Conservation (phyloP, 2,888 invertebrate species). For the Pilophorus perplexus region DNA sequence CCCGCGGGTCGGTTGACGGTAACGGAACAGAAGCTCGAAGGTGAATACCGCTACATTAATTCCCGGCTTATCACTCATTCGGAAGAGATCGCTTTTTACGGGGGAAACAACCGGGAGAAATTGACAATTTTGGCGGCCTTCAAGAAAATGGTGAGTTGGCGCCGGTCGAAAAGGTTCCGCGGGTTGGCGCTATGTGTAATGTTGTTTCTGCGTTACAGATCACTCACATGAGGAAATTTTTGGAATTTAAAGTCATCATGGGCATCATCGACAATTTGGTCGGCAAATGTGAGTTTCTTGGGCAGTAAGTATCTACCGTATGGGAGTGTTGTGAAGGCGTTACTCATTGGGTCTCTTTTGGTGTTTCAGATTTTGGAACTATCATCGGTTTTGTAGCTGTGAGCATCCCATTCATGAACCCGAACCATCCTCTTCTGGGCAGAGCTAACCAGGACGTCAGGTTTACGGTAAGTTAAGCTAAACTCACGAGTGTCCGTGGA, state of each 20-base stretch:
- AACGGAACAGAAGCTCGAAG: constrained; percentile 94
- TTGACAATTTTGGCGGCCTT: constrained; percentile 84
- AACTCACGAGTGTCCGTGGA: too few relatives aligned
- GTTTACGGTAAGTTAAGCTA: constrained; percentile 68
- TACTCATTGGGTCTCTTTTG: too few relatives aligned
- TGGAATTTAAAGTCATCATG: constrained; percentile 86
- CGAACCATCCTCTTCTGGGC: constrained; percentile 66
- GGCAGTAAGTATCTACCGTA: background rate
- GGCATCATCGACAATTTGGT: constrained; percentile 94
- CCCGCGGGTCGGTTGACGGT: constrained; percentile 90
- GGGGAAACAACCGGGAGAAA: constrained; percentile 83
- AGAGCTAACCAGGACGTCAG: constrained; percentile 69
- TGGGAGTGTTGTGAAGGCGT: too few relatives aligned
- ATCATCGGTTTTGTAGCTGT: constrained; percentile 94
- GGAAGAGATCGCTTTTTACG: constrained; percentile 85
- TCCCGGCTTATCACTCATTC: constrained; percentile 94
- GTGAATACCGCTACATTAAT: constrained; percentile 96
- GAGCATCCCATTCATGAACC: constrained; percentile 86
- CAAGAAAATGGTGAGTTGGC: constrained; percentile 68
- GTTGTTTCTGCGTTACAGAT: constrained; percentile 61
- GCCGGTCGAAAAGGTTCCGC: too few relatives aligned
- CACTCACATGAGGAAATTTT: constrained; percentile 77
- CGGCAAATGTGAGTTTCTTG: constrained; percentile 78
- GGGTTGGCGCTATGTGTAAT: too few relatives aligned
- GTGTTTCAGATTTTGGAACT: constrained; percentile 87